A percentile compares a stretch with the other conserved stretches of the same genome.
These are phyloP conservation scores for Phengaris arion DNA, from an alignment of 2,888 invertebrate species.

Conservation along the genomic window DNA sequence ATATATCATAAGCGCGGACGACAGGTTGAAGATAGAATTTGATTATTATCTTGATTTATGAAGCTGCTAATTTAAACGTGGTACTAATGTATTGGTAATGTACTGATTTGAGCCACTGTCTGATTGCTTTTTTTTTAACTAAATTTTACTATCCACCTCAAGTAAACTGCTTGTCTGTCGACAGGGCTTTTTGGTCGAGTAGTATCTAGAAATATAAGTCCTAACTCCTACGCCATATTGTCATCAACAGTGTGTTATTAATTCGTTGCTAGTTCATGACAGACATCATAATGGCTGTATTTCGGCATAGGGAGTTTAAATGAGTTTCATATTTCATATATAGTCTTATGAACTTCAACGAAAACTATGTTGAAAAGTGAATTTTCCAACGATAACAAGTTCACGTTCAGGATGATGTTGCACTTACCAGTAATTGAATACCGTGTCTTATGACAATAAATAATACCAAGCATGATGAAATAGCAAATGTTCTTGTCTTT, in stretches of 20 bases:
- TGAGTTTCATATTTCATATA: background rate
- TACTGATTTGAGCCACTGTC: background rate
- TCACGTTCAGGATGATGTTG: no score
- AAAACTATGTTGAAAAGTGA: background rate
- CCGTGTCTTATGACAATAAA: background rate
- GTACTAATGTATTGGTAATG: background rate
- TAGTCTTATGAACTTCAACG: no score
- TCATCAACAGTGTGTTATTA: slow-evolving; percentile 5
- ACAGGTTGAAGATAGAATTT: slow-evolving; percentile 35
- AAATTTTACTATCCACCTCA: background rate
- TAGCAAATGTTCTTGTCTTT: background rate
- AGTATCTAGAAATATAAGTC: background rate
- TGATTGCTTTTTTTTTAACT: background rate
- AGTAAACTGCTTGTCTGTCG: background rate
- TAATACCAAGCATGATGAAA: background rate
- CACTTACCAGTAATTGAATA: background rate
- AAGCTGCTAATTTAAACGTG: slow-evolving; percentile 35
- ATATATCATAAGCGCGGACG: slow-evolving; percentile 34
- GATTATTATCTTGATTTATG: slow-evolving; percentile 36
- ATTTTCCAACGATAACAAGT: no score
- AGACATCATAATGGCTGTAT: background rate
- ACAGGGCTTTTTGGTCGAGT: background rate
- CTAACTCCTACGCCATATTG: background rate
- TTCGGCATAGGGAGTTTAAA: background rate
- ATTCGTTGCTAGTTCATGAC: background rate